phyloP scores from a whole-genome alignment of 2,888 invertebrate genomes.

The Gasteruption jaculator region DNA sequence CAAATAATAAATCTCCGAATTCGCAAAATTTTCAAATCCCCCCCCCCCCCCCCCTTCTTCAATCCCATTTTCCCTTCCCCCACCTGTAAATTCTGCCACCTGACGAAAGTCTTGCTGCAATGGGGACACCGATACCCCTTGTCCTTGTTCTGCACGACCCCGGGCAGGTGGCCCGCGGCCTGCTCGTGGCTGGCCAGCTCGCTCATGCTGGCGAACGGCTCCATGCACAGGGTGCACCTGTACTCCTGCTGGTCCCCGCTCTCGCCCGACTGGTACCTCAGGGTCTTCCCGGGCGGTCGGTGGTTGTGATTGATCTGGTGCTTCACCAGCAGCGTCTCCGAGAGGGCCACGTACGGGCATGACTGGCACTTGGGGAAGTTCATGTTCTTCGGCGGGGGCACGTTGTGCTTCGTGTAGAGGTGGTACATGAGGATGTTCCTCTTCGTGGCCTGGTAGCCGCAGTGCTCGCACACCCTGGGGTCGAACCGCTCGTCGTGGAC shows the following conservation, averaged over 20 bases:
- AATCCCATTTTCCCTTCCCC: too few relatives aligned
- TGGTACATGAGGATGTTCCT: slow-evolving; percentile 74
- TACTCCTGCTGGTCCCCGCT: slow-evolving; percentile 33
- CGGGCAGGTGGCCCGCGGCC: slow-evolving; percentile 39
- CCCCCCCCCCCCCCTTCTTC: too few relatives aligned
- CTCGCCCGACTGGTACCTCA: slow-evolving; percentile 25
- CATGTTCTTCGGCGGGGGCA: slow-evolving; percentile 65
- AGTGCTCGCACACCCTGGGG: slow-evolving; percentile 75
- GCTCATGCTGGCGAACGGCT: slow-evolving; percentile 33
- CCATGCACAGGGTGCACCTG: slow-evolving; percentile 39
- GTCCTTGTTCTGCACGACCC: slow-evolving; percentile 36
- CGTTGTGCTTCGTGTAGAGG: slow-evolving; percentile 73
- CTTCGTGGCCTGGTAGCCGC: slow-evolving; percentile 72
- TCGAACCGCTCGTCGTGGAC: slow-evolving; percentile 76
- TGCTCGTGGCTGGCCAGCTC: slow-evolving; percentile 43
- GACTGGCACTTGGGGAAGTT: slow-evolving; percentile 74
- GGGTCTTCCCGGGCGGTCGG: slow-evolving; percentile 32
- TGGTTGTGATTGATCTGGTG: slow-evolving; percentile 66
- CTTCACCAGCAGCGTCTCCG: slow-evolving; percentile 64
- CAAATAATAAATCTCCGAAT: too few relatives aligned
- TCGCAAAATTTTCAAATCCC: too few relatives aligned
- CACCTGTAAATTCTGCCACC: slow-evolving; percentile 64
- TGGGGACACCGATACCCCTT: slow-evolving; percentile 62
- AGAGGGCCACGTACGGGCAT: slow-evolving; percentile 74
- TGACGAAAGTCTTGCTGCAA: slow-evolving; percentile 69